Percentiles rank a stretch among this genome's conserved stretches.
phyloP scores from a whole-genome alignment of 1,140 invertebrate genomes.

The Trichonephila inaurata region DNA sequence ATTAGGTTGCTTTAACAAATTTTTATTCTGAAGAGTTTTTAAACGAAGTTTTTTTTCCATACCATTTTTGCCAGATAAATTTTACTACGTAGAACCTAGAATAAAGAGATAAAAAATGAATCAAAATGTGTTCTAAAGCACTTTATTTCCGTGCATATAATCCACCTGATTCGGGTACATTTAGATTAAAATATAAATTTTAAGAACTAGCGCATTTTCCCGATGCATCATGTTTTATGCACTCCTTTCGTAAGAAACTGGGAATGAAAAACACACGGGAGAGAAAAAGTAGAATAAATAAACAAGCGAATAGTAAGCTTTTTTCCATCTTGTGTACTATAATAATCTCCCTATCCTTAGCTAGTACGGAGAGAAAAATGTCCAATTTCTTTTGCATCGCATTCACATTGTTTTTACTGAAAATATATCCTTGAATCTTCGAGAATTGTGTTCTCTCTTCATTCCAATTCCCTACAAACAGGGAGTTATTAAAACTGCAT shows the following conservation, averaged over 20 bases:
- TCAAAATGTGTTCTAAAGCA: too few relatives aligned
- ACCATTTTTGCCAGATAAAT: too few relatives aligned
- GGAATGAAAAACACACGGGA: not conserved
- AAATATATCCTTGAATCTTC: not conserved
- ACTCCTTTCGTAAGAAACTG: not conserved
- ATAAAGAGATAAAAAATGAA: too few relatives aligned
- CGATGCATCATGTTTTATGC: not conserved
- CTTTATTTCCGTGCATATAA: not conserved
- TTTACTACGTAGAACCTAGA: too few relatives aligned
- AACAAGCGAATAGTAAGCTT: not conserved
- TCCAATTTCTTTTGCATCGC: not conserved
- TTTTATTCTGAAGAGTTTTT: too few relatives aligned
- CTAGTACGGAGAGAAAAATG: not conserved
- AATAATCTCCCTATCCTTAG: not conserved
- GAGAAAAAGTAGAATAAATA: not conserved
- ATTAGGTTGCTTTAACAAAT: too few relatives aligned
- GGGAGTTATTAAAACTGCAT: conserved; percentile 61
- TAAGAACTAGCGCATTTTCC: not conserved
- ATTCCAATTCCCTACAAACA: not conserved
- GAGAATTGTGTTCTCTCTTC: not conserved
- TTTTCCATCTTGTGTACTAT: not conserved
- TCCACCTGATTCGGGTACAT: not conserved
- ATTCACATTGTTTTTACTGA: too few relatives aligned
- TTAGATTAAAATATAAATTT: not conserved
- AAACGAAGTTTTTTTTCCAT: too few relatives aligned